Percentiles rank a stretch among this genome's conserved stretches.
Conservation (phyloP, 2,888 invertebrate species). For the Hydrotaea diabolus region DNA sequence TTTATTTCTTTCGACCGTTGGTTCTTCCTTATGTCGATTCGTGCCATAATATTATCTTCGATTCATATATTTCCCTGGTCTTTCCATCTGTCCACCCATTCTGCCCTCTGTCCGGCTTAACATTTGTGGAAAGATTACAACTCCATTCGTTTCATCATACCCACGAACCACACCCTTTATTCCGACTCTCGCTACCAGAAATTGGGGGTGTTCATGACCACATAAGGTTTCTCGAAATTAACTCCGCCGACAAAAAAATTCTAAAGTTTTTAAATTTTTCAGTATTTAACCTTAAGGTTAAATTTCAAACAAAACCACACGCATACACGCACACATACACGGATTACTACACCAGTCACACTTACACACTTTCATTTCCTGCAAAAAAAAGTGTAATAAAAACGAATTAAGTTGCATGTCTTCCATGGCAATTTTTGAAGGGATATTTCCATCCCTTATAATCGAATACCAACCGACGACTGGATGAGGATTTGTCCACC, state of each 20-base stretch:
- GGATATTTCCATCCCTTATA: conserved; percentile 18
- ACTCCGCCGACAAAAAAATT: background rate
- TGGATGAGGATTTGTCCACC: background rate
- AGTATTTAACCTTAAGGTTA: conserved; percentile 57
- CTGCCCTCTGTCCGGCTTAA: no score
- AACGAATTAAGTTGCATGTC: background rate
- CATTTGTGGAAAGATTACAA: no score
- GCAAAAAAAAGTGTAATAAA: background rate
- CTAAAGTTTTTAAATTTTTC: conserved; percentile 40
- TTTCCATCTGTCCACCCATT: no score
- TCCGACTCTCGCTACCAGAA: background rate
- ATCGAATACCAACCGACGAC: background rate
- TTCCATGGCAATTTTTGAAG: background rate
- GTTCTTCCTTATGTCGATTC: no score
- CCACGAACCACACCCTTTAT: background rate
- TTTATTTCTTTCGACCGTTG: no score
- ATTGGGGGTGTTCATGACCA: conserved; percentile 37
- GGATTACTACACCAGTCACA: background rate
- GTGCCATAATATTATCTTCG: no score
- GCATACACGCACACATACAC: no score
- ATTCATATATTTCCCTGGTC: no score
- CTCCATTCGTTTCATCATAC: background rate
- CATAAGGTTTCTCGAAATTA: conserved; percentile 57
- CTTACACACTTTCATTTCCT: conserved; percentile 22
- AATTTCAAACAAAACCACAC: conserved; percentile 23